Evolutionary conservation across 2,113 vertebrate species (phyloP), one percentile per base, ranked within the genome.

Genomic region (Lepus timidus): DNA sequence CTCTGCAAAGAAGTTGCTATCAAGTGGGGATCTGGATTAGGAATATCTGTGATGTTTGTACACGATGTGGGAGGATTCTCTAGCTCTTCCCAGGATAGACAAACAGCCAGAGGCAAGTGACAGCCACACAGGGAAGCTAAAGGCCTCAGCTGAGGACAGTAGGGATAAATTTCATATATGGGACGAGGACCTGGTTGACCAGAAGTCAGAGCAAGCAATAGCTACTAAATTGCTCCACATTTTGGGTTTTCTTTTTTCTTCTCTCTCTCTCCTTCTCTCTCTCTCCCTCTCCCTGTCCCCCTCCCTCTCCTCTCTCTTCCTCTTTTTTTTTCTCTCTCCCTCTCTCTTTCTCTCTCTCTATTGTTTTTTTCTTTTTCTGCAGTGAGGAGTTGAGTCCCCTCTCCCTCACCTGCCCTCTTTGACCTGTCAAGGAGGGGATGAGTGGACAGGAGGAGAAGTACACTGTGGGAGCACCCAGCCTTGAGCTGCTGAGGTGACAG

Each of bases 401-500:
- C 1, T 9, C n/a, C 70, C 6, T 2, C 3, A 6, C 3, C 27
- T 0, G 1, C 10, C 80, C 71, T 86, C 12, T 23, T 16, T 67
- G 62, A 52, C 33, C 27, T 25, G 73, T 22, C 7, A 7, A 0
- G 20, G 52, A 49, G 22, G 33, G 14, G 25, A 0, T 7, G 6
- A 44, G 49, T 52, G 7, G 39, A 44, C 31, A 39, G 49, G 65
- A 73, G 36, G 7, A 55, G 27, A 23, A 0, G 4, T 3, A 9
- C 14, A 25, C 29, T 25, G 22, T 0, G 4, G 73, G 55, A 61
- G 27, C 4, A 5, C 20, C 29, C 29, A 68, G 70, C 44, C 3
- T 27, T 73, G 85, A 87, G 33, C 93, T 93, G 81, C 71, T 91
- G 94, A 76, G 74, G 44, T 64, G 2, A 78, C n/a, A 91, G 75